Base-by-base conservation (phyloP, 2,797 vertebrate species). In the Bovichtus diacanthus region DNA sequence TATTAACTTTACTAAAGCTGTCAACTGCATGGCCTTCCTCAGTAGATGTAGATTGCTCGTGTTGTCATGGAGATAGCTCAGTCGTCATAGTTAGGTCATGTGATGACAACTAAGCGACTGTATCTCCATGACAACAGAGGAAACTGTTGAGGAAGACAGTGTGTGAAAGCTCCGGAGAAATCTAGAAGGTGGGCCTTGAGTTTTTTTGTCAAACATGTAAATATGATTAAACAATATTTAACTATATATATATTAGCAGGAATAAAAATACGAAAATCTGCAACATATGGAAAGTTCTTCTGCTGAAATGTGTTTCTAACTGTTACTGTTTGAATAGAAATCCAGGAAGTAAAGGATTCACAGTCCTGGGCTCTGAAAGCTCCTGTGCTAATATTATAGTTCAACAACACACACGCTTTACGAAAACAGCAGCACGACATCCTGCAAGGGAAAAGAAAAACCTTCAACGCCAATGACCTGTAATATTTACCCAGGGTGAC, bases 391-490 rank as follows among this genome's bases (percentile, higher is more conserved):
- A 79, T 70, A 54, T 43, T 65, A 74, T 31, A 67, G 36, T 61
- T 62, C 67, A 55, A 63, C 38, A 68, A 73, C 41, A 38, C 71
- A 76, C 78, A 77, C 38, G 38, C 77, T 80, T 60, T 70, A 51
- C 47, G 73, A 84, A 84, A 89, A 86, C 80, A 88, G 68, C 70
- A 69, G 75, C 60, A 27, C 9, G 73, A 78, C 70, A 79, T 82
- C 69, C 85, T 78, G 67, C 55, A 46, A 79, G 74, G 73, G 72
- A 65, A 80, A 86, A 85, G 74, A 73, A 85, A 88, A 92, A 84
- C 78, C 64, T 75, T 69, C 9, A 78, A 77, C 2, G 23, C 72
- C 83, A 89, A 63, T 67, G 85, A 83, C 73, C 79, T 81, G 83
- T 77, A 53, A 80, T 88, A 78, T 90, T 91, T 88, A 82, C 59